Percentiles rank a stretch among this genome's conserved stretches.
Conservation (phyloP, 1,140 invertebrate species). For the Gerris buenoi region DNA sequence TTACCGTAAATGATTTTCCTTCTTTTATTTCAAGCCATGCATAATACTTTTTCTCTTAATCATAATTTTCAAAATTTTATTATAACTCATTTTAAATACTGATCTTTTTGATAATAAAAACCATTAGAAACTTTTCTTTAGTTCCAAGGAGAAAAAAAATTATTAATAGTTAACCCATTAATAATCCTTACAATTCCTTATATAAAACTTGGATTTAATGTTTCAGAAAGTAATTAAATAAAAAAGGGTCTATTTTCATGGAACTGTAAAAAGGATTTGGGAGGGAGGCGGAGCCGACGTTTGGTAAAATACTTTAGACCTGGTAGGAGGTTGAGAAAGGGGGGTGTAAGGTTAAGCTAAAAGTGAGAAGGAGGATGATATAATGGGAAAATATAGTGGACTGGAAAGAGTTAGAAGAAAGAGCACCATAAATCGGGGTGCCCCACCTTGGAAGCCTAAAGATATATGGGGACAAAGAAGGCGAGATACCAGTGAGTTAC, state of each 20-base stretch:
- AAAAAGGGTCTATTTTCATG: not conserved
- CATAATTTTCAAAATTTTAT: no score
- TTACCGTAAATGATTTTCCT: no score
- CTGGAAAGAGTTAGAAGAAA: not conserved
- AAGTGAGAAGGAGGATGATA: no score
- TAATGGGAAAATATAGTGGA: not conserved
- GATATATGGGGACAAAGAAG: not conserved
- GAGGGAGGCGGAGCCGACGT: no score
- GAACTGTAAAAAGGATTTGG: not conserved
- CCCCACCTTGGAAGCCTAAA: not conserved
- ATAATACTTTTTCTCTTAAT: no score
- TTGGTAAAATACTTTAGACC: not conserved
- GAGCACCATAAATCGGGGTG: not conserved
- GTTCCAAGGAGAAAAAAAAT: no score
- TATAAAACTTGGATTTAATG: not conserved
- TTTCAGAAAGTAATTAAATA: not conserved
- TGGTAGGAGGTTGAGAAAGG: not conserved
- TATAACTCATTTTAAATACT: no score
- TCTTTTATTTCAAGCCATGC: no score
- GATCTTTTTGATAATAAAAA: no score
- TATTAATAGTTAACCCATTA: no score
- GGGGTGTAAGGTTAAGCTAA: not conserved
- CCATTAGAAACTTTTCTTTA: no score
- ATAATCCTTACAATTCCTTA: no score
- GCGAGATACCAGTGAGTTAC: not conserved